Base-by-base conservation (phyloP, 2,888 invertebrate species). In the Dicycla oo region DNA sequence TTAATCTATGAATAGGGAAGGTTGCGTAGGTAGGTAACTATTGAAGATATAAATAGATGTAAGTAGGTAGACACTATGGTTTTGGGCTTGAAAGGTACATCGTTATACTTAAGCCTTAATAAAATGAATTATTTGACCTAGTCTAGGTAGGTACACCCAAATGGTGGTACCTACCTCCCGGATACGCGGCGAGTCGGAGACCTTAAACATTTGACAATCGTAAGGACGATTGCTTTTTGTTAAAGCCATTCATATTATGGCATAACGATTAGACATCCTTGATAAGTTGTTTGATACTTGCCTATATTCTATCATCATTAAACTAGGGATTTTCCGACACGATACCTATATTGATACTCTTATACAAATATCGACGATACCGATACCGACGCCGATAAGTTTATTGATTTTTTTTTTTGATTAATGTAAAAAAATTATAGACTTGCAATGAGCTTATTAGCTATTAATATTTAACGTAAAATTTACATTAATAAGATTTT, bases 1-100 rank as follows among this genome's bases (percentile, higher is more conserved):
- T 77, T 54, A 60, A 45, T 65, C 45, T 75, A 26, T 75, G 38
- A 51, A 80, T 61, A 56, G 47, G 20, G 13, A 62, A 38, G 51
- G 18, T 57, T 40, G 20, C 53, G 23, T 40, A 6, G n/a, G 10
- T 18, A 43, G 20, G 10, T 53, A 30, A 10, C 51, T 62, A 40
- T 43, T 60, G 5, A 26, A 34, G n/a, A 20, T 34, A 40, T 43
- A 45, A 30, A 18, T 38, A 15, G 6, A 73, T 47, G 13, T 68
- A 60, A 18, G 20, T 40, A 47, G 7, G n/a, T 40, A 40, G 6
- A 18, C 20, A 10, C n/a, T 38, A 11, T 10, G 18, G n/a, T 38
- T 3, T 18, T 58, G n/a, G 49, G 47, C 18, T 18, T 40, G 23
- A 60, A 47, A 10, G n/a, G 10, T 7, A 43, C 11, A 26, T n/a